Evolutionary conservation across 2,888 invertebrate species (phyloP), one percentile per base, ranked within the genome.

Genomic region (Gerris lacustris): DNA sequence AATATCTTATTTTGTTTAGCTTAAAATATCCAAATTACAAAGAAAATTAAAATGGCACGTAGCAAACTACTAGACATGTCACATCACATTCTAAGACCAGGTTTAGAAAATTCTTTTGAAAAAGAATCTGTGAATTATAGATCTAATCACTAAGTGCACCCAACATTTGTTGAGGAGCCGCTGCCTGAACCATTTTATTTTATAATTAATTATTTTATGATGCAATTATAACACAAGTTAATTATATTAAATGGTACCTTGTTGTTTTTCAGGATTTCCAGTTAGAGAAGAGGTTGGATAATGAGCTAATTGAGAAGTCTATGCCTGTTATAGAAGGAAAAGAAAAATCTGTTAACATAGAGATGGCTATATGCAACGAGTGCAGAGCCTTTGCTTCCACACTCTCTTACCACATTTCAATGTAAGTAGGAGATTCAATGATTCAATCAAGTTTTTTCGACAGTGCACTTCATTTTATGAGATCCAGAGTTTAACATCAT

Each of bases 331-430:
- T 96, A 64, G 87, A 88, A 70, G 93, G 93, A 0, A 82, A 82
- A n/a, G 82, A 86, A 74, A 84, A 86, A 45, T 84, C 84, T 69
- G 85, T 92, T 0, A 85, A 88, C 71, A 86, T 97, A 72, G 84
- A 86, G 68, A 87, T 92, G 86, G 83, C 83, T 70, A 96, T 98
- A 76, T 87, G 87, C 72, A 99, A 99, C 79, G 92, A 93, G 79
- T 93, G 94, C 78, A 85, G 99, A 69, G 91, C 96, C 0, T 99
- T 97, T 81, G 92, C 90, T 0, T 90, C 94, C 1, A 97, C 98
- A 0, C 85, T 99, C 45, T 95, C 95, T 76, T 96, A 97, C 80
- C 88, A 93, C 77, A 94, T 97, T 78, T 95, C 96, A n/a, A 87
- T 88, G 94, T 94, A 82, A 86, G 87, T 82, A 70, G 1, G 31